Percentiles rank a stretch among this genome's conserved stretches.
Evolutionary conservation across 2,888 invertebrate species (phyloP).

Genomic region (Tillus elongatus): DNA sequence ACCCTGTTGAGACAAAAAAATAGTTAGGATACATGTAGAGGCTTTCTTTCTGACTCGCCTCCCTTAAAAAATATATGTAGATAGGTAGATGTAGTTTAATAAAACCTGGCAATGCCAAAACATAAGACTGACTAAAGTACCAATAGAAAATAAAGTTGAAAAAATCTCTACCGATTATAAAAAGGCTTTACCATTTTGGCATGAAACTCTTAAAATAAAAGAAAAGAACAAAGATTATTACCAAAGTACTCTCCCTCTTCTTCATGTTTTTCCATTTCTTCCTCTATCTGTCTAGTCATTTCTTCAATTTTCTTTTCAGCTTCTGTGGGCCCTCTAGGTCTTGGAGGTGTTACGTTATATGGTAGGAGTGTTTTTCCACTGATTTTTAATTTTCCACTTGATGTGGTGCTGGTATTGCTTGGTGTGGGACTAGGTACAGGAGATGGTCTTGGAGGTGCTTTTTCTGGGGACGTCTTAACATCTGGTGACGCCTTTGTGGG

Average conservation of each 20-base stretch:
- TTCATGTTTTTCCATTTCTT: constrained; percentile 91
- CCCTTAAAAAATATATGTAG: too few relatives aligned
- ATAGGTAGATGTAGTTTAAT: too few relatives aligned
- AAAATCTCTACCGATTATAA: too few relatives aligned
- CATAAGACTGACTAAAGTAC: too few relatives aligned
- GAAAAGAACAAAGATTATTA: too few relatives aligned
- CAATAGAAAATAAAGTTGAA: too few relatives aligned
- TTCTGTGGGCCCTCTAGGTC: constrained; percentile 82
- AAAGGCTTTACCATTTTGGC: too few relatives aligned
- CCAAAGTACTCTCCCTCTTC: constrained; percentile 96
- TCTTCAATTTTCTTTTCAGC: constrained; percentile 91
- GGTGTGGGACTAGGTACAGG: constrained; percentile 59
- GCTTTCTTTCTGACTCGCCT: too few relatives aligned
- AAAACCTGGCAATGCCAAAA: too few relatives aligned
- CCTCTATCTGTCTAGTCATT: constrained; percentile 82
- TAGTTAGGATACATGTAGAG: too few relatives aligned
- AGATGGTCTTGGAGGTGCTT: constrained; percentile 37
- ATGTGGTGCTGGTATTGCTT: constrained; percentile 45
- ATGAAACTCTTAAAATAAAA: too few relatives aligned
- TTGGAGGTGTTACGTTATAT: constrained; percentile 80
- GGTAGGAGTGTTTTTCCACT: constrained; percentile 65
- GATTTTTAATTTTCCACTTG: constrained; percentile 45
- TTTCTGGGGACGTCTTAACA: constrained; percentile 28
- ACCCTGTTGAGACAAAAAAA: too few relatives aligned
- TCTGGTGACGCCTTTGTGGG: constrained; percentile 39